phyloP scores from a whole-genome alignment of 1,140 invertebrate genomes.

The Pseudomyrmex concolor region DNA sequence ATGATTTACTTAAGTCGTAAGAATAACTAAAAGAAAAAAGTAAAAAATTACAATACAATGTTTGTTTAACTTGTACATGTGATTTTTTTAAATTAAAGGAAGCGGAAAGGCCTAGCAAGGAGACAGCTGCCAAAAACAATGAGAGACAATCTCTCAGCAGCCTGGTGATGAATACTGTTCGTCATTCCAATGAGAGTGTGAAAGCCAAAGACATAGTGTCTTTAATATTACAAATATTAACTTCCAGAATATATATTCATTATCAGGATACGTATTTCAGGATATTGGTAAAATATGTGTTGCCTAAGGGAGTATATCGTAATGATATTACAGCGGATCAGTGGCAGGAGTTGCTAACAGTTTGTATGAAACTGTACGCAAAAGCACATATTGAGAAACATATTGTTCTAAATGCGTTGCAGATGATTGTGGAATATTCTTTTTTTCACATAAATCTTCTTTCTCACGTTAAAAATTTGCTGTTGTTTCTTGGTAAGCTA shows the following conservation, averaged over 20 bases:
- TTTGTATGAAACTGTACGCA: conserved; percentile 68
- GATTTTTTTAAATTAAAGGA: conserved; percentile 66
- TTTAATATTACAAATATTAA: conserved; percentile 71
- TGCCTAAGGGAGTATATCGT: conserved; percentile 72
- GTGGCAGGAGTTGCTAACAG: conserved; percentile 75
- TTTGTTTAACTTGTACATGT: no score
- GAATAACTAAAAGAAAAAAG: no score
- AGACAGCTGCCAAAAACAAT: conserved; percentile 17
- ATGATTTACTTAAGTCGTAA: no score
- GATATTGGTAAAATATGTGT: conserved; percentile 70
- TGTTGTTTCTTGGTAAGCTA: conserved; percentile 74
- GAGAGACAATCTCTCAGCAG: conserved; percentile 46
- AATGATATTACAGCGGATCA: conserved; percentile 64
- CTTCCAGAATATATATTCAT: conserved; percentile 56
- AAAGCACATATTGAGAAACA: conserved; percentile 61
- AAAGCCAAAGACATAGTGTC: conserved; percentile 66
- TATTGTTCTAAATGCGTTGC: conserved; percentile 65
- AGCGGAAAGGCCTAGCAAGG: conserved; percentile 63
- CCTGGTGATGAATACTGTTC: conserved; percentile 66
- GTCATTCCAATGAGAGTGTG: conserved; percentile 62
- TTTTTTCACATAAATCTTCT: conserved; percentile 72
- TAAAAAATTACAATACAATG: no score
- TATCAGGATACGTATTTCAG: conserved; percentile 74
- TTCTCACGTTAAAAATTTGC: conserved; percentile 62
- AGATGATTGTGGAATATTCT: conserved; percentile 73